Evolutionary conservation across 1,140 invertebrate genomes (phyloP), one percentile per base, ranked within the genome.

Genomic region (Drosophila asahinai): DNA sequence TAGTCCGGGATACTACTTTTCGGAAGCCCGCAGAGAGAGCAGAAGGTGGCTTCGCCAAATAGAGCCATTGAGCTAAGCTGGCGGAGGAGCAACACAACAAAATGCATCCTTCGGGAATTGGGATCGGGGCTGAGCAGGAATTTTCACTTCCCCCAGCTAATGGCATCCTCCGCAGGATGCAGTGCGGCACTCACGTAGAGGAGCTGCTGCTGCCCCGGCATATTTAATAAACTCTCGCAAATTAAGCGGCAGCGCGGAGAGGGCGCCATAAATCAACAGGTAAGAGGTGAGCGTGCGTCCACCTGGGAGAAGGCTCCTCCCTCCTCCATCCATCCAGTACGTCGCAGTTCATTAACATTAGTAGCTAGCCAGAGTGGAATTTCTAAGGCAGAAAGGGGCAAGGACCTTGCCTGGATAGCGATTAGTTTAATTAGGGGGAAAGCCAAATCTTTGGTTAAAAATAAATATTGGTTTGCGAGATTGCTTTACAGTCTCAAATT

Each of bases 141-240:
- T 81, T 87, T 84, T 71, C 77, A 78, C 84, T 80, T 84, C 58
- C 80, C 64, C 81, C 25, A 89, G 66, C 87, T 89, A 89, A 89
- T 89, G 84, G 87, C 87, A 86, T 90, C 66, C 80, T 80, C 54
- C 48, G 59, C 78, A 62, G 51, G 62, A 54, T 87, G 80, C 83
- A 78, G 51, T 51, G 12, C 45, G 38, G 68, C 77, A 66, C 77
- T 80, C 84, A 90, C 84, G 86, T 90, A 89, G 67, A 43, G 22
- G 12, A 47, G 59, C 42, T 47, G 43, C 64, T 36, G 66, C 76
- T 68, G 63, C 76, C 51, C 81, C 81, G 81, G 77, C 81, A 89
- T 89, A 89, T 89, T 89, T 89, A 89, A 89, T 89, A 89, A 89
- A 89, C 81, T 84, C 77, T 78, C 51, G 84, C 81, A 81, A 87